Evolutionary conservation across 2,113 vertebrate species (phyloP), one percentile per base, ranked within the genome.

Genomic region (Protomyctophum bolini): DNA sequence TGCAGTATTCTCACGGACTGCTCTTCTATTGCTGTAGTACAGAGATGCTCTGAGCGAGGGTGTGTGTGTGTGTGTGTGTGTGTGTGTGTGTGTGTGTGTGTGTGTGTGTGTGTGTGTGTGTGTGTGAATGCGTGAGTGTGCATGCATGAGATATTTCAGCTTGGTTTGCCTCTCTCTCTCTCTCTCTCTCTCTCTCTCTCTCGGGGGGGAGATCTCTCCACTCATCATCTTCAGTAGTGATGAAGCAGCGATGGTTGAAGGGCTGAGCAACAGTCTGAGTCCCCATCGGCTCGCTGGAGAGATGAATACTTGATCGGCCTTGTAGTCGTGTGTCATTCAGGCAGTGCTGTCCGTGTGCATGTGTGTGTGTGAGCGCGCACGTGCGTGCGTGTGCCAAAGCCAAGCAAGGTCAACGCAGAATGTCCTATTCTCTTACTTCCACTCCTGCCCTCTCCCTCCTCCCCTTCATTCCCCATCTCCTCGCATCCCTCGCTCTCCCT

Each of bases 261-360:
- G 76, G 70, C 82, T 57, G 72, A 75, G 66, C 68, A 74, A 67
- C 70, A 76, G 72, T 69, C 77, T 74, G 54, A 76, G 66, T 76
- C 79, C 76, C 74, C 33, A 3, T 6, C 33, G 33, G 8, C 10
- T 29, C 28, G 29, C 57, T 70, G 69, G 76, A 84, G 76, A 61
- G 70, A 88, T 88, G 75, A 85, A 88, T 85, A 85, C 85, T 87
- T 84, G 73, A 89, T 86, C 63, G 76, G 77, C 21, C 33, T 41
- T 6, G 33, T 6, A 41, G 33, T 41, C 33, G 33, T 41, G 3
- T 41, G 33, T 41, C 3, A 6, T 41, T 41, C 33, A 41, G 33
- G 33, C 33, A 41, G 3, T 41, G 33, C 33, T 41, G 33, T 41
- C 33, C 67, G 66, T 68, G 55, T 62, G 57, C 21, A 52, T 72